Evolutionary conservation across 2,113 vertebrate species (phyloP).

Genomic region (Oriolus oriolus): DNA sequence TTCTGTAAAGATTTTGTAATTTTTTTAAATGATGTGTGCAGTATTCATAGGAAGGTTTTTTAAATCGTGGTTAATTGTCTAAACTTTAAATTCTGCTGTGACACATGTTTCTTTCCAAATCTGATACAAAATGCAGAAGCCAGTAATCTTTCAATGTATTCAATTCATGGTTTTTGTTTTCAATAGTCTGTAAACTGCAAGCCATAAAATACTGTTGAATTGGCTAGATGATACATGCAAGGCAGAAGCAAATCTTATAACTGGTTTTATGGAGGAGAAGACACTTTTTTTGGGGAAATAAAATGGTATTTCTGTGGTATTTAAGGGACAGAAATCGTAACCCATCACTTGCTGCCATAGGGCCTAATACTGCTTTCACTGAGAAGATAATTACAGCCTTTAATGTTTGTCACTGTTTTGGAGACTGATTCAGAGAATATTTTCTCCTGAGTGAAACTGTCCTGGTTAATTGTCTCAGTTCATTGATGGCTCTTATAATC

Average conservation of each 20-base stretch:
- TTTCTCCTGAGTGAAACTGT: not conserved
- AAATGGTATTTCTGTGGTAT: not conserved
- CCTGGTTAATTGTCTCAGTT: not conserved
- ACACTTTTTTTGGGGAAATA: not conserved
- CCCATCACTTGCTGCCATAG: not conserved
- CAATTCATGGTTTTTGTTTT: not conserved
- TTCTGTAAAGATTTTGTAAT: not conserved
- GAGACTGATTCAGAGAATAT: not conserved
- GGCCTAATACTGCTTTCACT: not conserved
- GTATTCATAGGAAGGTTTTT: not conserved
- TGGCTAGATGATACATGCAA: not conserved
- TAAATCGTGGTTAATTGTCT: not conserved
- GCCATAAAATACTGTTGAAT: not conserved
- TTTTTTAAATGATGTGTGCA: not conserved
- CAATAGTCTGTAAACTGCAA: not conserved
- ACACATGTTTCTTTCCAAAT: not conserved
- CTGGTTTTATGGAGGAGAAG: not conserved
- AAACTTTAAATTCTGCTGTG: not conserved
- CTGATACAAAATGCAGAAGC: not conserved
- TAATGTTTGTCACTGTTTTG: not conserved
- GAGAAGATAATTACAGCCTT: not conserved
- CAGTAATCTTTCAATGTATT: not conserved
- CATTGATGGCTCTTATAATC: not conserved
- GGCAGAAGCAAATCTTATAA: not conserved
- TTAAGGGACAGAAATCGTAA: not conserved